Base-by-base conservation (phyloP, 2,113 vertebrate species). In the Panurus biarmicus region DNA sequence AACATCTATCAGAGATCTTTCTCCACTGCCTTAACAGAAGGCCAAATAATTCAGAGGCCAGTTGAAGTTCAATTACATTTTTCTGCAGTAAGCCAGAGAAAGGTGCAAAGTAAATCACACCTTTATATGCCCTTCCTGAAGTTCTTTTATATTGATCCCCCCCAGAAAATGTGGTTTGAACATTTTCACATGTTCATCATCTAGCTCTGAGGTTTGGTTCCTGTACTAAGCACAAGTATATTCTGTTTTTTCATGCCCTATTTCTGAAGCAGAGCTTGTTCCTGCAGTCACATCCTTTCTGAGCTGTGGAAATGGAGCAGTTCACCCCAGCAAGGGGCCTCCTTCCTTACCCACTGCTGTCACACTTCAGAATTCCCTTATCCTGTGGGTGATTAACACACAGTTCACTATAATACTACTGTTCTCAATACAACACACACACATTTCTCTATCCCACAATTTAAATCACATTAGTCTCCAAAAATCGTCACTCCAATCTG, bases 61-160 rank as follows among this genome's bases (percentile, higher is more conserved):
- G 53, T 66, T 96, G 91, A 97, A 94, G 85, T 93, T 92, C 85
- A 89, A 82, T 93, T 93, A 93, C 40, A 64, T 58, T 83, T 82
- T 96, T 95, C 88, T 87, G 40, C 77, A 92, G 78, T 90, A 93
- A 83, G 79, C 29, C 74, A 96, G 76, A 64, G 92, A 91, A 79
- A 45, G 74, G 73, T 75, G 74, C 76, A 65, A 92, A 85, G 60
- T 89, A 96, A 97, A 85, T 94, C 79, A 96, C 58, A 96, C 58
- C 54, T 90, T 93, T 92, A 87, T 72, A 40, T 12, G 80, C 50
- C 12, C 42, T 86, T 85, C 53, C 77, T 95, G 90, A 95, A 93
- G 40, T 80, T 67, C 38, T 74, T 93, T 65, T 84, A 57, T 73
- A 88, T 61, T 72, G 85, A 93, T 84, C 47, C 69, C 33, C 36